Evolutionary conservation across 2,888 invertebrate species (phyloP).

Genomic region (Apamea epomidion): DNA sequence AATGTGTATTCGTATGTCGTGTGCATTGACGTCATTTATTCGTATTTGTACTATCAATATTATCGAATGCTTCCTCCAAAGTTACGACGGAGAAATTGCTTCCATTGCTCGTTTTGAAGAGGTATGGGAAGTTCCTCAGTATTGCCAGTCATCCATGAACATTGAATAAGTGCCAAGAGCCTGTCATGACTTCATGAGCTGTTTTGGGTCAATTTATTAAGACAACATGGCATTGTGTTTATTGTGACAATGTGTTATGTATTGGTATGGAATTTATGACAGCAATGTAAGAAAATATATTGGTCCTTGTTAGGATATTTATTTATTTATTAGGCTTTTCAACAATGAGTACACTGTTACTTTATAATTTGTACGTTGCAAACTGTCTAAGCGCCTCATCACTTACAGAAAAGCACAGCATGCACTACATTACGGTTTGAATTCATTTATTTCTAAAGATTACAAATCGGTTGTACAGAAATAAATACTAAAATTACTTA

Average conservation of each 20-base stretch:
- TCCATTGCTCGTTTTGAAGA: constrained; percentile 27
- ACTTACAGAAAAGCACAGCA: too few relatives aligned
- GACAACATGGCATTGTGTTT: constrained; percentile 13
- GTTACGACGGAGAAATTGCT: constrained; percentile 13
- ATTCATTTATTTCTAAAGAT: too few relatives aligned
- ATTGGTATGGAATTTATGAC: constrained; percentile 1
- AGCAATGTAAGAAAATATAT: background rate
- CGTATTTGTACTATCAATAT: constrained; percentile 56
- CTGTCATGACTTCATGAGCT: background rate
- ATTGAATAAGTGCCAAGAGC: constrained; percentile 36
- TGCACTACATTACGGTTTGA: too few relatives aligned
- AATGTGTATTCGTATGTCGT: constrained; percentile 51
- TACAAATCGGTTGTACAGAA: too few relatives aligned
- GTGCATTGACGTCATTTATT: constrained; percentile 51
- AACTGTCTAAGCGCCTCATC: too few relatives aligned
- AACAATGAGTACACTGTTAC: too few relatives aligned
- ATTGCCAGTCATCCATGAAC: constrained; percentile 26
- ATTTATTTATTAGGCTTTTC: too few relatives aligned
- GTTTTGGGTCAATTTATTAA: constrained; percentile 27
- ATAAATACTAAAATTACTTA: too few relatives aligned
- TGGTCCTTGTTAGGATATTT: constrained; percentile 13
- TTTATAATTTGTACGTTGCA: too few relatives aligned
- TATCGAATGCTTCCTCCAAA: constrained; percentile 14
- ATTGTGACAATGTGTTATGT: constrained; percentile 11
- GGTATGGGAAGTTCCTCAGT: background rate